phyloP scores from a whole-genome alignment of 2,797 vertebrate species.

The Eptatretus atami region DNA sequence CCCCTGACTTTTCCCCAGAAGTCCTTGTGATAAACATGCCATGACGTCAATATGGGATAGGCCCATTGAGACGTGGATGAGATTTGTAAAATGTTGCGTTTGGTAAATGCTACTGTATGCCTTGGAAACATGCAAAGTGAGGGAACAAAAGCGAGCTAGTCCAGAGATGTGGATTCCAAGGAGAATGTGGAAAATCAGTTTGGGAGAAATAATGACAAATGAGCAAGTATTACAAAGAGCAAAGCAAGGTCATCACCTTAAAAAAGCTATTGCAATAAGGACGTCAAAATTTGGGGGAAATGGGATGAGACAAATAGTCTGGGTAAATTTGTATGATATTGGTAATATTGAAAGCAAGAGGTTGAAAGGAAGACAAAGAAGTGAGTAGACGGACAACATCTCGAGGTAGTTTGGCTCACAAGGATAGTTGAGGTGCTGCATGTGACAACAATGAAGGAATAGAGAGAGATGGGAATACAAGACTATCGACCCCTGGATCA shows the following conservation, averaged over 20 bases:
- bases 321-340: not conserved
- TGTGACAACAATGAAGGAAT: not conserved
- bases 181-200: slow-evolving; percentile 1
- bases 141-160: not conserved
- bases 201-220: not conserved
- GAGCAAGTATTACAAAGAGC: not conserved
- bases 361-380: not conserved
- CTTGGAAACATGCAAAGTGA: not conserved
- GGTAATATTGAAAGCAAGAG: slow-evolving; percentile 3
- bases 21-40: too few species aligned
- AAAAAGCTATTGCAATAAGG: not conserved
- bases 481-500: too few species aligned
- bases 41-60: too few species aligned
- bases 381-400: not conserved
- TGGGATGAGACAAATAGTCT: not conserved
- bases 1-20: too few species aligned
- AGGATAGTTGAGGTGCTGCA: not conserved
- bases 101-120: too few species aligned
- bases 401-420: not conserved
- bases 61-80: too few species aligned
- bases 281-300: not conserved
- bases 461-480: not conserved
- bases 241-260: not conserved
- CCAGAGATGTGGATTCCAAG: not conserved
- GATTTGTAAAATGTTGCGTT: too few species aligned